phyloP scores from a whole-genome alignment of 2,113 vertebrate species.

The Semnopithecus entellus region DNA sequence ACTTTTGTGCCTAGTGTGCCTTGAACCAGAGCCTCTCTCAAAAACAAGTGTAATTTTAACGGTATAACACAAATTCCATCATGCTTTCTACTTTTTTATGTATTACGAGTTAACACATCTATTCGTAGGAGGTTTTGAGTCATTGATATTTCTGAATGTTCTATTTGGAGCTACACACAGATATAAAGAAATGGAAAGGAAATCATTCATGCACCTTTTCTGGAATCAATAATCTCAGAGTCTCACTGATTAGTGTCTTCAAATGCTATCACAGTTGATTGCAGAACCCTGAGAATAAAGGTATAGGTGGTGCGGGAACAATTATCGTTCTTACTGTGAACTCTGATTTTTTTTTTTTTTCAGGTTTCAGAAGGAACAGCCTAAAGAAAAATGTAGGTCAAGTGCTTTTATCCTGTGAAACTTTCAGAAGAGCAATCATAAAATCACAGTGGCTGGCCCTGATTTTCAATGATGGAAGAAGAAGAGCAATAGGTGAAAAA shows the following conservation, averaged over 20 bases:
- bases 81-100: not conserved
- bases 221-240: constrained; percentile 42
- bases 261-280: constrained; percentile 40
- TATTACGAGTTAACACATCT: constrained; percentile 5
- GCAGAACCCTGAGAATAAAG: not conserved
- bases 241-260: constrained; percentile 48
- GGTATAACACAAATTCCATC: not conserved
- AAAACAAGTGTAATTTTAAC: constrained; percentile 6
- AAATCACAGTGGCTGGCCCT: constrained; percentile 18
- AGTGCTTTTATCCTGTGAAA: constrained; percentile 43
- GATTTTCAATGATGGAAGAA: not conserved
- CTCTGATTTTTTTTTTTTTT: constrained; percentile 44
- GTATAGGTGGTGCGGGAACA: constrained; percentile 5
- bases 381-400: constrained; percentile 59
- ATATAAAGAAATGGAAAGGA: constrained; percentile 31
- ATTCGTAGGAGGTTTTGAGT: constrained; percentile 38
- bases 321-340: constrained; percentile 40
- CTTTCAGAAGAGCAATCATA: constrained; percentile 64
- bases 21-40: not conserved
- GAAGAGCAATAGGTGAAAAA: not conserved
- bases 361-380: constrained; percentile 49
- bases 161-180: not conserved
- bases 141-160: constrained; percentile 52
- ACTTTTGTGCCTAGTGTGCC: not conserved
- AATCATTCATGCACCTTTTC: constrained; percentile 47